Evolutionary conservation across 2,797 vertebrate species (phyloP), one percentile per base, ranked within the genome.

Genomic region (Valencia hispanica): DNA sequence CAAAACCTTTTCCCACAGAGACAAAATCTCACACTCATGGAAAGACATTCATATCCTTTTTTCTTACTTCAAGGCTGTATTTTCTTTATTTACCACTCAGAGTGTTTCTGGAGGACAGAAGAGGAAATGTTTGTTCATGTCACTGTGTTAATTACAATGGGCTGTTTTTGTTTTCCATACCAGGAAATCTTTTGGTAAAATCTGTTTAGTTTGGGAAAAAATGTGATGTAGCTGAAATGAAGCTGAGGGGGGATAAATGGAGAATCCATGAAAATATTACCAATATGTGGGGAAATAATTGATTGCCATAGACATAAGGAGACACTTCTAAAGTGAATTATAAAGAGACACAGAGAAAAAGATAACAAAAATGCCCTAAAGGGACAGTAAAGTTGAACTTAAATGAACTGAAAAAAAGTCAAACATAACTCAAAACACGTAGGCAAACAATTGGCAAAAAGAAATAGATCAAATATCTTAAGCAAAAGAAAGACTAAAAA

Each of bases 1-100:
- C 59, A 34, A 70, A 85, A 78, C 72, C 45, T 43, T 78, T 77
- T 78, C n/a, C 36, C 69, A 63, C 34, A 77, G 65, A 74, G 68
- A 68, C 61, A 71, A 17, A 73, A 59, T 78, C 45, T 73, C 27
- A 5, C 39, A 25, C 53, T 72, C 39, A 27, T 43, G 39, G 39
- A 43, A 68, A 68, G 65, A 45, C 25, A n/a, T 43, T 43, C 12
- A 66, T 8, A 8, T 27, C 39, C 39, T 12, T 41, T 14, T 66
- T 71, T 39, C 50, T 71, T 36, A 36, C 48, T 70, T 61, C 34
- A 74, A 77, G 36, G 36, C 63, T n/a, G 8, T 66, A 22, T 9
- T 43, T 68, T 43, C 25, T 68, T n/a, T 45, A 68, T 43, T n/a
- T 27, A 68, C 27, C 39, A 68, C 25, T 27, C 12, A 15, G 25